Conservation (phyloP, 2,888 invertebrate genomes). For the Metellina segmentata region DNA sequence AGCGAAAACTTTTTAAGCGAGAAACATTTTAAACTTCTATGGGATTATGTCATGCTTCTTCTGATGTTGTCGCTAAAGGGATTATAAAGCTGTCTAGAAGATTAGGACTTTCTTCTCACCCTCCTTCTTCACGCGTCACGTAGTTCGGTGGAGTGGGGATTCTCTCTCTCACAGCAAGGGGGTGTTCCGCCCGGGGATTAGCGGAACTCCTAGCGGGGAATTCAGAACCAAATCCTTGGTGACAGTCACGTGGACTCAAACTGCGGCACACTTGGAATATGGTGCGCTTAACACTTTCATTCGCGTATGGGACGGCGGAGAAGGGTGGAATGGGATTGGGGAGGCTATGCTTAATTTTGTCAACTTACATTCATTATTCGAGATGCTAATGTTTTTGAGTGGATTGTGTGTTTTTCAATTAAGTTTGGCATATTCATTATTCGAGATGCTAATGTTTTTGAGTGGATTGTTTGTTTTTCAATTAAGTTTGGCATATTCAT, state of each 20-base stretch:
- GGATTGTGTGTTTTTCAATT: too few species aligned
- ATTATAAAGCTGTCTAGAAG: conserved; percentile 65
- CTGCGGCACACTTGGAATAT: not conserved
- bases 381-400: too few species aligned
- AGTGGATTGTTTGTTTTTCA: too few species aligned
- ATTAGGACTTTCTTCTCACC: conserved; percentile 64
- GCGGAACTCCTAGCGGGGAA: conserved; percentile 8
- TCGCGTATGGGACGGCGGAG: too few species aligned
- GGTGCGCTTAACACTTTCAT: not conserved
- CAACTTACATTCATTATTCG: too few species aligned
- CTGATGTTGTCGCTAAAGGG: conserved; percentile 60
- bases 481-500: too few species aligned
- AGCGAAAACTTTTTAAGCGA: conserved; percentile 7
- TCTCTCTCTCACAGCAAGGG: not conserved
- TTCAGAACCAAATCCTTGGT: conserved; percentile 11
- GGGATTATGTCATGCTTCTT: conserved; percentile 67
- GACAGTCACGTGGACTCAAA: not conserved
- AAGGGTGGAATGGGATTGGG: too few species aligned
- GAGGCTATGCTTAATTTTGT: too few species aligned
- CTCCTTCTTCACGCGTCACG: conserved; percentile 33
- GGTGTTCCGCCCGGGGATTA: conserved; percentile 21
- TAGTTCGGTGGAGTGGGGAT: conserved; percentile 13
- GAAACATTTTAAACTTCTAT: conserved; percentile 58
- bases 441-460: too few species aligned
- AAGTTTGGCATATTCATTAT: too few species aligned